Base-by-base conservation (phyloP, 2,888 invertebrate species). In the Pelosia muscerda region DNA sequence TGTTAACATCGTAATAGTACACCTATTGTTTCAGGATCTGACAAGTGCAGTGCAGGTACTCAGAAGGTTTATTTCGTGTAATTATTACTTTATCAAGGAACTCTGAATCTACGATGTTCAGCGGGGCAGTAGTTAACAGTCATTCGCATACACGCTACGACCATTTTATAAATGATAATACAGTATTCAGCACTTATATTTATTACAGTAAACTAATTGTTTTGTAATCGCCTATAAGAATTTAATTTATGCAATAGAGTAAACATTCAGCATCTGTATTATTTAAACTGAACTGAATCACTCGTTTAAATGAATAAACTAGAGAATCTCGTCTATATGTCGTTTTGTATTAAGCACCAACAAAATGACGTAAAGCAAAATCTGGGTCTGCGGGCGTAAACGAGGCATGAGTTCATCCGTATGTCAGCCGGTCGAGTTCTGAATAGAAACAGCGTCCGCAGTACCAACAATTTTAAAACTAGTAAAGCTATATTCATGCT, bases 391-490 rank as follows among this genome's bases (percentile, higher is more conserved):
- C 79, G 72, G 73, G 64, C 72, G 74, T 69, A 81, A 83, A 81
- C 79, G 78, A 79, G 77, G 73, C 74, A 75, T 74, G 73, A 76
- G 71, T 76, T 73, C 74, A 66, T 68, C 76, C 77, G 76, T 80
- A 79, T 77, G 78, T 83, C 81, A 79, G 78, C 57, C 73, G 72
- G 74, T 75, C 77, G 78, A 84, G 81, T 84, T 86, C 81, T 83
- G 83, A 84, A 86, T 84, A 78, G 78, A 74, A 71, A 60, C 42
- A 60, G 68, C 71, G 78, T 81, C 77, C 73, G 76, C 76, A 78
- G 38, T 28, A 59, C 26, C 57, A 54, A 68, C 63, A 83, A 86
- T 84, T 86, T 87, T 83, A 86, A 87, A 89, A 86, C 77, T 81
- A 77, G 75, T 70, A 81, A 82, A 84, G 81, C 76, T 83, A 81